A percentile compares a stretch with the other conserved stretches of the same genome.
Evolutionary conservation across 2,113 vertebrate genomes (phyloP).

Genomic region (Stercorarius parasiticus): DNA sequence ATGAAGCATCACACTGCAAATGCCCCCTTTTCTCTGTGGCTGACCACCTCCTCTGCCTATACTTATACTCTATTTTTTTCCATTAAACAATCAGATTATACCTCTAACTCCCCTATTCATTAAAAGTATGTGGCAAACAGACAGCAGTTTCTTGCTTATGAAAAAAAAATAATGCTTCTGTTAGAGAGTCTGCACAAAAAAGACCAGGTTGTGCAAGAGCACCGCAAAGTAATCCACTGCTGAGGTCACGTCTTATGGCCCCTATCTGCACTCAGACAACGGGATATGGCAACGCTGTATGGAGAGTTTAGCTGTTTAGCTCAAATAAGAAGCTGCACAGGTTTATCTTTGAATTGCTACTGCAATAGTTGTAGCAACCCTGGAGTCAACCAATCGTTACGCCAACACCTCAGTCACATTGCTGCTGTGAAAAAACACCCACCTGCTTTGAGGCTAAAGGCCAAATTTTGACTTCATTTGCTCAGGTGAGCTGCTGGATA

Average conservation of each 20-base stretch:
- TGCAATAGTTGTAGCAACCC: background rate
- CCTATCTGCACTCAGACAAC: background rate
- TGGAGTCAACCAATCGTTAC: background rate
- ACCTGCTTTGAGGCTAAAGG: background rate
- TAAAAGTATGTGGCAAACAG: background rate
- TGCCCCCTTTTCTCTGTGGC: background rate
- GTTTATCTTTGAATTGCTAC: background rate
- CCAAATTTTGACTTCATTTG: background rate
- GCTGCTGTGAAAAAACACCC: background rate
- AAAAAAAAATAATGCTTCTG: background rate
- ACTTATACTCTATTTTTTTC: background rate
- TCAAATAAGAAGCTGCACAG: background rate
- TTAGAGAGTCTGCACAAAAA: background rate
- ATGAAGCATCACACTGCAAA: background rate
- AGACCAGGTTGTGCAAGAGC: background rate
- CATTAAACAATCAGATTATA: background rate
- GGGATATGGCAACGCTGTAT: rapidly evolving
- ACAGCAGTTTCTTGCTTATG: background rate
- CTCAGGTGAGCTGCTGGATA: background rate
- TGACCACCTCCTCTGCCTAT: background rate
- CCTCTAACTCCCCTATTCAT: background rate
- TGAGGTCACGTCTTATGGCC: background rate
- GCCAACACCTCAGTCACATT: background rate
- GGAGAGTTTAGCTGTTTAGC: background rate
- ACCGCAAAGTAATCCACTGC: background rate